These are phyloP conservation scores for Romanogobio albipinnatus DNA, from an alignment of 2,113 vertebrate species.

Conservation along the genomic window DNA sequence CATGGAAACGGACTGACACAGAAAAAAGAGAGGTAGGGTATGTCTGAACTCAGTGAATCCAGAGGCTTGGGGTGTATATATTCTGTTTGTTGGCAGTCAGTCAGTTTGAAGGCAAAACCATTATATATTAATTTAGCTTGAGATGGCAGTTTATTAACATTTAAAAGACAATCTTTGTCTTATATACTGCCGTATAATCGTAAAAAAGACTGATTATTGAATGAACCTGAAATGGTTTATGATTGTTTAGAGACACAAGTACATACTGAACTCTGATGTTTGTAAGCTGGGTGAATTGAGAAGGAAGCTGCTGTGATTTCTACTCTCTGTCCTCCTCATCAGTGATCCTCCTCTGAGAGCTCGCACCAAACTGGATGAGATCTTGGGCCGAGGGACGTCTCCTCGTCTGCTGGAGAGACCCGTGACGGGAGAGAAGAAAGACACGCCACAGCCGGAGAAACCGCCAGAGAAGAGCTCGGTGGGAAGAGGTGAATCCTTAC, in stretches of 20 bases:
- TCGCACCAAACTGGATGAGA: slow-evolving; percentile 82
- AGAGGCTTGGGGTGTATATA: too few species aligned
- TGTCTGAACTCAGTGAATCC: neutral
- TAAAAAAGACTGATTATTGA: neutral
- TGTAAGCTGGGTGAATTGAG: too few species aligned
- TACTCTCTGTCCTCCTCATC: slow-evolving; percentile 39
- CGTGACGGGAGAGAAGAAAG: slow-evolving; percentile 67
- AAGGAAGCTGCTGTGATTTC: neutral
- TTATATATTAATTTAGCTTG: too few species aligned
- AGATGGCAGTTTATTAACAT: too few species aligned
- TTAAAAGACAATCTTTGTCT: neutral
- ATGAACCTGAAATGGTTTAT: neutral
- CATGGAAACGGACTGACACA: slow-evolving; percentile 57
- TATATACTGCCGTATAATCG: neutral
- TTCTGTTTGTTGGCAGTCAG: too few species aligned
- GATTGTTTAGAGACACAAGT: neutral
- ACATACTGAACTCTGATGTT: too few species aligned
- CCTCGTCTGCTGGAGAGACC: slow-evolving; percentile 74
- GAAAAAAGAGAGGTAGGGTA: slow-evolving; percentile 66
- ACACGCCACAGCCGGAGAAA: slow-evolving; percentile 57
- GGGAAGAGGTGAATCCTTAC: slow-evolving; percentile 60
- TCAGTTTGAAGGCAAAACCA: too few species aligned
- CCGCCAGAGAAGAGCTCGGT: slow-evolving; percentile 62
- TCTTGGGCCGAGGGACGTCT: slow-evolving; percentile 77
- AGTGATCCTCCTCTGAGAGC: slow-evolving; percentile 76